These are phyloP conservation scores for Gortyna flavago DNA, from an alignment of 2,888 invertebrate genomes.

Conservation along the genomic window DNA sequence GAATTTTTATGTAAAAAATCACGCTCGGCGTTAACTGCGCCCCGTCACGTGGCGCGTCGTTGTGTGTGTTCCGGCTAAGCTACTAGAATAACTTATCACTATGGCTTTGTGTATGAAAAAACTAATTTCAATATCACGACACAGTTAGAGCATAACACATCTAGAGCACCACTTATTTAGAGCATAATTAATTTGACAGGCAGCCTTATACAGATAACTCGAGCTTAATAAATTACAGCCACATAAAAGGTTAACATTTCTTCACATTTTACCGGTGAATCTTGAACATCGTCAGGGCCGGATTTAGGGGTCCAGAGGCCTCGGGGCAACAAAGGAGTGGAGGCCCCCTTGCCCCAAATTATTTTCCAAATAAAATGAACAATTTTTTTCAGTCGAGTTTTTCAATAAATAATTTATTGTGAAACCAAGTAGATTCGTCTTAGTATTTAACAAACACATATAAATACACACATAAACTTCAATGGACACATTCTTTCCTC, in stretches of 20 bases:
- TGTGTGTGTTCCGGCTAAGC: neutral
- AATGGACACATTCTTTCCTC: too few species aligned
- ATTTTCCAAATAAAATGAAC: too few species aligned
- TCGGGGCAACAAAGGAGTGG: too few species aligned
- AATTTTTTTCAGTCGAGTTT: too few species aligned
- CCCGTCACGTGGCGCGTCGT: neutral
- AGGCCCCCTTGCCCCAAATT: too few species aligned
- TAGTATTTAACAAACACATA: too few species aligned
- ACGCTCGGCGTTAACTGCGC: neutral
- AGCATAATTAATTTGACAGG: conserved; percentile 17
- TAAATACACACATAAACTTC: too few species aligned
- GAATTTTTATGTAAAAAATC: too few species aligned
- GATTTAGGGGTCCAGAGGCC: too few species aligned
- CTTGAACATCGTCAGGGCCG: too few species aligned
- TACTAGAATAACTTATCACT: neutral
- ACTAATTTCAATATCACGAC: conserved; percentile 13
- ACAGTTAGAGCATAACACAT: conserved; percentile 13
- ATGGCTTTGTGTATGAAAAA: neutral
- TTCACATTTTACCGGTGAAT: conserved; percentile 24
- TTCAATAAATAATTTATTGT: too few species aligned
- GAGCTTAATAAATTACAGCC: conserved; percentile 8
- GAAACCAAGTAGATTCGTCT: too few species aligned
- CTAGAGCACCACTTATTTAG: conserved; percentile 5
- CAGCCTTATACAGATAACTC: neutral
- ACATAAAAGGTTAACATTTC: conserved; percentile 22